Conservation (phyloP, 2,113 vertebrate species). For the Otocyon megalotis region DNA sequence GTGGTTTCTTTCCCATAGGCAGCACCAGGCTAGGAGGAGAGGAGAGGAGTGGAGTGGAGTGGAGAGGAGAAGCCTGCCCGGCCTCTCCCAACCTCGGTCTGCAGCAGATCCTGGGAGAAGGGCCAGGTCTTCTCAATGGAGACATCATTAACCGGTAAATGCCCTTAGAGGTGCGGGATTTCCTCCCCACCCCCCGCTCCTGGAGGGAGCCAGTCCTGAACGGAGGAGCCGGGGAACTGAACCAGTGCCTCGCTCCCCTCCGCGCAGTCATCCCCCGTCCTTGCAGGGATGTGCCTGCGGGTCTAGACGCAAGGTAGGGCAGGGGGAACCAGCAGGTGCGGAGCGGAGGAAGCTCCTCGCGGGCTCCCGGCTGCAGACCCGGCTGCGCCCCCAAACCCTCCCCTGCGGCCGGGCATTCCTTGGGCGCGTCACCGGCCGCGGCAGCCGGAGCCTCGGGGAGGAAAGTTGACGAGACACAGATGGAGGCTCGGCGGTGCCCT, state of each 20-base stretch:
- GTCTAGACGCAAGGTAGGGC: neutral
- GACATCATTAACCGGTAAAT: neutral
- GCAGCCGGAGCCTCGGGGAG: neutral
- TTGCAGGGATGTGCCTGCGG: neutral
- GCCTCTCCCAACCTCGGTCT: neutral
- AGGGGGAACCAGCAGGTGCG: neutral
- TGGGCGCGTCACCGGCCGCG: neutral
- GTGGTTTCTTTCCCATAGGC: neutral
- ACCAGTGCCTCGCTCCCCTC: neutral
- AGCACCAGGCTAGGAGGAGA: neutral
- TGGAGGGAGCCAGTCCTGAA: neutral
- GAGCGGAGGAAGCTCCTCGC: neutral
- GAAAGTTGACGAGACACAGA: conserved; percentile 61
- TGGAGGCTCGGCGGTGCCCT: neutral
- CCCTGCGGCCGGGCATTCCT: neutral
- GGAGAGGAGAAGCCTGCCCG: neutral
- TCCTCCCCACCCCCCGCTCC: neutral
- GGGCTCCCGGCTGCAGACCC: neutral
- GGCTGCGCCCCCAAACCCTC: neutral
- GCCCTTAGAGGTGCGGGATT: neutral
- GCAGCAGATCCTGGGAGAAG: conserved; percentile 12
- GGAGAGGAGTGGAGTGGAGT: no score
- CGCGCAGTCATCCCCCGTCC: neutral
- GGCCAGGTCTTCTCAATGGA: neutral
- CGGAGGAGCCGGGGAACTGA: neutral